Evolutionary conservation across 2,888 invertebrate species (phyloP), one percentile per base, ranked within the genome.

Genomic region (Clusia tigrina): DNA sequence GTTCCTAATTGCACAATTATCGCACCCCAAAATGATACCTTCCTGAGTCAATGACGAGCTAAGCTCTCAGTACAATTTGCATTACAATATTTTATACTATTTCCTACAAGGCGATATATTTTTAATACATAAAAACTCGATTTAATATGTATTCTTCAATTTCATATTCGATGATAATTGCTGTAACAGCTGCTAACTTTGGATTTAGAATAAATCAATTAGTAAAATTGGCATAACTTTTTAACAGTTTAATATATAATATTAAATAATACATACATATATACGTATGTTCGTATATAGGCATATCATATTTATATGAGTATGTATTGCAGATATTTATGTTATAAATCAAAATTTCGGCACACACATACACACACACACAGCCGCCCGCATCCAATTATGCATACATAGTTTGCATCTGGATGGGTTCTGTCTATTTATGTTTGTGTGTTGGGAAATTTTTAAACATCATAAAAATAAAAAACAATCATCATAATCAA

Each of bases 391-490:
- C 55, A 48, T 59, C 38, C 22, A 54, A 42, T 58, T 23, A 60
- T 51, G 37, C 23, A 25, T n/a, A n/a, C n/a, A n/a, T n/a, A n/a
- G n/a, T n/a, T n/a, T n/a, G 26, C 46, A 38, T 63, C 52, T 54
- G 38, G 54, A 46, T 25, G 17, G 17, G 18, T 46, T 51, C 51
- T 55, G 42, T 60, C 25, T 25, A 53, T 46, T 58, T 42, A 54
- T 54, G 32, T 52, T 5, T 59, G 24, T 23, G 32, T n/a, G 38
- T n/a, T 25, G 48, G 38, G 56, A 53, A 42, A 60, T 56, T 57
- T 77, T 77, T 72, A 72, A 76, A 74, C 73, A 73, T 78, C 68
- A 55, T 67, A 77, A 78, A 78, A 76, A 73, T 77, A n/a, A n/a
- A n/a, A n/a, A n/a, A n/a, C n/a, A n/a, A n/a, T n/a, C n/a, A n/a